Evolutionary conservation across 37 sponge, comb jelly and placozoan species (phyloP).

Genomic region (Mnemiopsis leidyi): DNA sequence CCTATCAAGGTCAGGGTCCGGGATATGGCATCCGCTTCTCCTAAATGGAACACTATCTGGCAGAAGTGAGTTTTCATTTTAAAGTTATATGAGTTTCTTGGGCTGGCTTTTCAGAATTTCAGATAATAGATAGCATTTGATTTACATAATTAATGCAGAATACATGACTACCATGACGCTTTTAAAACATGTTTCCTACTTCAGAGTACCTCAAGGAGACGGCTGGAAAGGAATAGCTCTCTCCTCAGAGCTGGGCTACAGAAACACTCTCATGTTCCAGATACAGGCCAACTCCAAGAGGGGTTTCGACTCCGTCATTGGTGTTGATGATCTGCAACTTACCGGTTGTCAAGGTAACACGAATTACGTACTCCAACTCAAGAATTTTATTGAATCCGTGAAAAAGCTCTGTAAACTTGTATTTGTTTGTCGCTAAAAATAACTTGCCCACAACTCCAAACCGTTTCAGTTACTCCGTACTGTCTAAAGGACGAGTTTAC

Average conservation of each 20-base stretch:
- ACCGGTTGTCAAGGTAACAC: conserved; percentile 18
- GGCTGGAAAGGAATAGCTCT: conserved; percentile 62
- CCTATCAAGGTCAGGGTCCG: conserved; percentile 56
- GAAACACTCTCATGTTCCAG: conserved; percentile 62
- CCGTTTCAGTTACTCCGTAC: conserved; percentile 56
- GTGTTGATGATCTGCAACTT: conserved; percentile 12
- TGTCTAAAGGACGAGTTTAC: conserved; percentile 61
- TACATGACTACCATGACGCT: no score
- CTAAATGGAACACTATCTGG: conserved; percentile 53
- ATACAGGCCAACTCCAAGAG: conserved; percentile 11
- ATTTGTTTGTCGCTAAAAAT: no score
- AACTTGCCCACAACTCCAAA: no score
- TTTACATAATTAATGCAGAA: no score
- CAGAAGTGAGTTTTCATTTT: conserved; percentile 21
- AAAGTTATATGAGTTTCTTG: background rate
- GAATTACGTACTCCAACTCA: no score
- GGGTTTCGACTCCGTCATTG: conserved; percentile 46
- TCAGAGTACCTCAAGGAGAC: conserved; percentile 17
- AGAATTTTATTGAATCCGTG: no score
- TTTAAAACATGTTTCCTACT: background rate
- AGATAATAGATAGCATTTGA: background rate
- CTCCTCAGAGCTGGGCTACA: background rate
- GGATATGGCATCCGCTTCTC: conserved; percentile 32
- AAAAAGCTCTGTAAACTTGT: no score
- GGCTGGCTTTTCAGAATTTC: background rate